These are phyloP conservation scores for Rhodeus uyekii DNA, from an alignment of 2,797 vertebrate species.

Conservation along the genomic window DNA sequence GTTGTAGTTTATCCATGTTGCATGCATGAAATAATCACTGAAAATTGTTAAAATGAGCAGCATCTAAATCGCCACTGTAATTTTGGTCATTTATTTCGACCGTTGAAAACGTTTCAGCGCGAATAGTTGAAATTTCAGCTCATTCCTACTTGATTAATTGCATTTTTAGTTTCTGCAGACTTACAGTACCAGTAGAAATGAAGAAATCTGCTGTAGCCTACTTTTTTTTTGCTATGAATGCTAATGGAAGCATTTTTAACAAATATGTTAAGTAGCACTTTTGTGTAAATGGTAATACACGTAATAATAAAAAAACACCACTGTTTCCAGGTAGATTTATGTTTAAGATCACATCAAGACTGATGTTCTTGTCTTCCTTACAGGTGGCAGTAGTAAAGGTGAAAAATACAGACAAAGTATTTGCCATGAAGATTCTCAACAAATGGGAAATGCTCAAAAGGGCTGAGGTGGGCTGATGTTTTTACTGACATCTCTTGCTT, in stretches of 20 bases:
- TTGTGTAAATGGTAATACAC: background rate
- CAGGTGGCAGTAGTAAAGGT: slow-evolving; percentile 98
- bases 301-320: background rate
- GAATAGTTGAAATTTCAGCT: background rate
- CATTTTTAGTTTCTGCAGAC: background rate
- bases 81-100: background rate
- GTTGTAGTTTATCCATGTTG: no score
- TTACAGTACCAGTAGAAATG: background rate
- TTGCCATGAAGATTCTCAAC: slow-evolving; percentile 99
- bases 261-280: background rate
- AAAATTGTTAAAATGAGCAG: no score
- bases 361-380: slow-evolving; percentile 21
- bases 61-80: no score
- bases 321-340: background rate
- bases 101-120: background rate
- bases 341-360: background rate
- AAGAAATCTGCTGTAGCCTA: background rate
- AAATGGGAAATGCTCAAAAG: slow-evolving; percentile 99
- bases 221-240: background rate
- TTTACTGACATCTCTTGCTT: slow-evolving; percentile 26
- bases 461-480: slow-evolving; percentile 87
- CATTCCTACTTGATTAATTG: background rate
- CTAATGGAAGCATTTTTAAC: background rate
- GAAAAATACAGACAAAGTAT: slow-evolving; percentile 96
- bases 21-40: no score